Conservation (phyloP, 2,797 vertebrate species). For the Graptemys geographica region DNA sequence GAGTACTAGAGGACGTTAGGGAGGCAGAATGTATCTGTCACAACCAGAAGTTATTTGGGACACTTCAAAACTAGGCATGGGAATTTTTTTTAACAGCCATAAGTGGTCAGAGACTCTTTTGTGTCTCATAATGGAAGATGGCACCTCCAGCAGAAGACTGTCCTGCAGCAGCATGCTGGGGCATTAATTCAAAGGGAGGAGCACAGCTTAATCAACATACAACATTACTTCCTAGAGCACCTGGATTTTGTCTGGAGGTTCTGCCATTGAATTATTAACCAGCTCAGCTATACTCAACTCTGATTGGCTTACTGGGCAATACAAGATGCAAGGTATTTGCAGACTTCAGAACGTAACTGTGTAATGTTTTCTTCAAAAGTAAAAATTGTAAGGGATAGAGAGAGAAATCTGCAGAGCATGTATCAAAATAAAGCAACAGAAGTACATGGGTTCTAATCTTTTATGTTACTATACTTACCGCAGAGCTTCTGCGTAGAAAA, state of each 20-base stretch:
- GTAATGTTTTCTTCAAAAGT: neutral
- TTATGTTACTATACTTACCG: conserved; percentile 79
- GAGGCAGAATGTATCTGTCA: neutral
- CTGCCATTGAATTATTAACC: neutral
- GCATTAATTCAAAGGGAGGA: neutral
- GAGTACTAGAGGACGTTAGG: neutral
- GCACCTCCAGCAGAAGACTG: neutral
- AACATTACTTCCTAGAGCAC: neutral
- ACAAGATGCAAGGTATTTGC: neutral
- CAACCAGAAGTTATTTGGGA: neutral
- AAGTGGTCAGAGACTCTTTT: neutral
- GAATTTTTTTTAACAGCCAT: neutral
- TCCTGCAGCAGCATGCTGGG: neutral
- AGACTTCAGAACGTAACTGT: neutral
- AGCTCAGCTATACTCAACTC: neutral
- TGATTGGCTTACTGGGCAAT: neutral
- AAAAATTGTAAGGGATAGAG: neutral
- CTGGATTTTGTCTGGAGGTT: neutral
- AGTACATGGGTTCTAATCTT: neutral
- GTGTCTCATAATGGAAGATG: neutral
- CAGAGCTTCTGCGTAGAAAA: conserved; percentile 95
- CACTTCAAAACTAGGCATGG: neutral
- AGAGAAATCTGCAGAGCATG: neutral
- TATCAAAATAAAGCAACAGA: neutral
- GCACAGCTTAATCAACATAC: neutral